These are phyloP conservation scores for Girardia tigrina DNA, from an alignment of 2,888 invertebrate genomes.

Conservation along the genomic window DNA sequence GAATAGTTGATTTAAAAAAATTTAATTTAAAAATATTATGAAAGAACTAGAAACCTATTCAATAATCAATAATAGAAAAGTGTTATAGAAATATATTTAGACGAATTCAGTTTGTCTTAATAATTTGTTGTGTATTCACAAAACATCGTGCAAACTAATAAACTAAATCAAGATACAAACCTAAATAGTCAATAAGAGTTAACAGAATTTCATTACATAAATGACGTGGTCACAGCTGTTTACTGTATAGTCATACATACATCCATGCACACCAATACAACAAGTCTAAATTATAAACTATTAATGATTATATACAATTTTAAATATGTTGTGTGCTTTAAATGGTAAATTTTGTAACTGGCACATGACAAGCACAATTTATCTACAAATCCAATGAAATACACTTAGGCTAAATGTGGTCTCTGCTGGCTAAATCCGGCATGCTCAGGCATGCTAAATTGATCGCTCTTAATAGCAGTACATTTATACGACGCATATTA, in stretches of 20 bases:
- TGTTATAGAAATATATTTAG: constrained; percentile 10
- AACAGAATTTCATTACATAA: not conserved
- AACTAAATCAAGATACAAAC: constrained; percentile 23
- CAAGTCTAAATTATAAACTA: not conserved
- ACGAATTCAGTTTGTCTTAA: not conserved
- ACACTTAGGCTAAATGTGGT: constrained; percentile 13
- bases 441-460: constrained; percentile 23
- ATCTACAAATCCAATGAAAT: not conserved
- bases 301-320: not conserved
- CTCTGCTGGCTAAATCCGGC: constrained; percentile 20
- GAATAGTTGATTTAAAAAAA: not conserved
- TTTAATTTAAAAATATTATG: not conserved
- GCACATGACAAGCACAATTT: constrained; percentile 11
- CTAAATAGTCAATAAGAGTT: not conserved
- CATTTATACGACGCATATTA: constrained; percentile 20
- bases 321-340: not conserved
- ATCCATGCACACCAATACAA: not conserved
- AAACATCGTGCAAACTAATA: constrained; percentile 18
- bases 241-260: constrained; percentile 19
- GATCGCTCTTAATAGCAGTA: constrained; percentile 5
- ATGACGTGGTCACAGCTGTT: constrained; percentile 23
- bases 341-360: not conserved
- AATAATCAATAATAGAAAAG: constrained; percentile 13
- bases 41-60: constrained; percentile 16
- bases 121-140: constrained; percentile 9